A percentile compares a stretch with the other conserved stretches of the same genome.
phyloP scores from a whole-genome alignment of 2,888 invertebrate genomes.

The Sarcophaga variegata region DNA sequence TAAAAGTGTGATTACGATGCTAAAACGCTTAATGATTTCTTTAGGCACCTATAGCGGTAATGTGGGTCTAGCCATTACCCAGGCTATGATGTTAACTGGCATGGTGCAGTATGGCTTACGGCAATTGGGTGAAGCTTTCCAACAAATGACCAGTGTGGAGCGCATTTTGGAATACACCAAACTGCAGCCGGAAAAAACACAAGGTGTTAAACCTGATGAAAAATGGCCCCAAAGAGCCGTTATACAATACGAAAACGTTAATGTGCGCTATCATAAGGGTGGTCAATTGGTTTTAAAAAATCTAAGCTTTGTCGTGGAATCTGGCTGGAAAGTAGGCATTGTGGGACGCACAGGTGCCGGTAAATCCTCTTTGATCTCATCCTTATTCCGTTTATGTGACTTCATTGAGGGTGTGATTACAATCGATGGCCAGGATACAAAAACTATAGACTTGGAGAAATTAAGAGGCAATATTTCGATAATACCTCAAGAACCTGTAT shows the following conservation, averaged over 20 bases:
- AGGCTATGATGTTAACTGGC: conserved; percentile 87
- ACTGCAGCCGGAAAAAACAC: conserved; percentile 84
- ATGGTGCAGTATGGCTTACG: conserved; percentile 88
- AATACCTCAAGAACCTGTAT: conserved; percentile 84
- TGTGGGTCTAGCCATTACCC: conserved; percentile 87
- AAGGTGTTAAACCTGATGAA: conserved; percentile 82
- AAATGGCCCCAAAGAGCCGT: conserved; percentile 88
- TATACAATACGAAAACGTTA: conserved; percentile 83
- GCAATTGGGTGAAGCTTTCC: conserved; percentile 87
- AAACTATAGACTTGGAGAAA: conserved; percentile 82
- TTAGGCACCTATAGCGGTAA: conserved; percentile 85
- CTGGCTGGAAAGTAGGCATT: conserved; percentile 88
- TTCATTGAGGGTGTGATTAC: conserved; percentile 85
- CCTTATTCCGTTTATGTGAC: conserved; percentile 89
- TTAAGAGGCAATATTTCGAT: conserved; percentile 83
- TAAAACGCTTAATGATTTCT: background rate
- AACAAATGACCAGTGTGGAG: conserved; percentile 89
- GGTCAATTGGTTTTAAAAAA: conserved; percentile 88
- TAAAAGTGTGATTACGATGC: background rate
- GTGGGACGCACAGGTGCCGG: conserved; percentile 94
- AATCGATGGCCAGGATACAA: conserved; percentile 87
- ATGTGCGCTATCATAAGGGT: conserved; percentile 84
- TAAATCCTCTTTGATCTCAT: conserved; percentile 90
- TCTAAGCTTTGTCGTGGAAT: conserved; percentile 86
- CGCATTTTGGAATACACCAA: conserved; percentile 87